Percentiles rank a stretch among this genome's conserved stretches.
These are phyloP conservation scores for Ligdia adustata DNA, from an alignment of 2,888 invertebrate species.

Conservation along the genomic window DNA sequence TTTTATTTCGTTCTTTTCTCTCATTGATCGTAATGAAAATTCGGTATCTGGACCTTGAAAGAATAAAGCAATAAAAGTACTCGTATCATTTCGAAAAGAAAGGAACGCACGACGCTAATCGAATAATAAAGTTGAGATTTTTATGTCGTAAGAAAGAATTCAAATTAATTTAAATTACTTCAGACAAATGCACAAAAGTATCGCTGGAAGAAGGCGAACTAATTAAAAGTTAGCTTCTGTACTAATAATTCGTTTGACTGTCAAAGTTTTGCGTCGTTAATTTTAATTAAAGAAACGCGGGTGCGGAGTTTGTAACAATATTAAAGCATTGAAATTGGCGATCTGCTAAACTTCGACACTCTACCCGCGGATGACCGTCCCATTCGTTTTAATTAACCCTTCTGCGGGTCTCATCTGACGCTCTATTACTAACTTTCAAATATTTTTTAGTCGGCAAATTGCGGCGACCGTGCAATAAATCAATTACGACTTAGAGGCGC, in stretches of 20 bases:
- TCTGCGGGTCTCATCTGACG: slow-evolving; percentile 65
- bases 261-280: slow-evolving; percentile 83
- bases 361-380: slow-evolving; percentile 73
- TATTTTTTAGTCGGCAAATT: slow-evolving; percentile 52
- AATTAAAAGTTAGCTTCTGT: slow-evolving; percentile 82
- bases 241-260: slow-evolving; percentile 84
- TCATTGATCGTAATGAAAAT: slow-evolving; percentile 45
- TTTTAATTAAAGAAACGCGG: slow-evolving; percentile 84
- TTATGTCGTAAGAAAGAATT: slow-evolving; percentile 61
- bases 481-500: slow-evolving; percentile 53
- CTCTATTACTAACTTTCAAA: slow-evolving; percentile 63
- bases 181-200: slow-evolving; percentile 79
- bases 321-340: slow-evolving; percentile 83
- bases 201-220: slow-evolving; percentile 76
- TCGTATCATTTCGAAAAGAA: slow-evolving; percentile 24
- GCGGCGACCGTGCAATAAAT: slow-evolving; percentile 59
- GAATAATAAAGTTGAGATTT: slow-evolving; percentile 42
- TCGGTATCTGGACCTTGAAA: slow-evolving; percentile 27
- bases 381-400: slow-evolving; percentile 82
- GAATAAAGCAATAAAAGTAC: slow-evolving; percentile 29
- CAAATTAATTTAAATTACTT: slow-evolving; percentile 76
- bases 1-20: slow-evolving; percentile 39
- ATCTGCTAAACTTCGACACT: slow-evolving; percentile 82
- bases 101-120: slow-evolving; percentile 36
- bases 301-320: slow-evolving; percentile 79